These are phyloP conservation scores for Nomada lathburiana DNA, from an alignment of 2,888 invertebrate genomes.

Conservation along the genomic window DNA sequence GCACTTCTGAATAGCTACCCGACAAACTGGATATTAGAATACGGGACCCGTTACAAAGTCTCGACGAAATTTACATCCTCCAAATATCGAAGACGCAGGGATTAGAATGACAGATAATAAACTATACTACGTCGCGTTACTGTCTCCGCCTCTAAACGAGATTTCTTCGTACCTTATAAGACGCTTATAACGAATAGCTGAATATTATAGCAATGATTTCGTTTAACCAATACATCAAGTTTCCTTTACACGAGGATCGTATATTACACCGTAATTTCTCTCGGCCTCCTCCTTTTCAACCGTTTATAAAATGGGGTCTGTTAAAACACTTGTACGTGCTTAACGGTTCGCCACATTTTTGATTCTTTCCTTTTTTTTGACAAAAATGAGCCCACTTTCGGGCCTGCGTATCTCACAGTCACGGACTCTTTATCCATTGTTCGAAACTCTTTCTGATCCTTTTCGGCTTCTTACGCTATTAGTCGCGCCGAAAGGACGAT, in stretches of 20 bases:
- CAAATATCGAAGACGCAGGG: not conserved
- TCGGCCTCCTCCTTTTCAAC: not conserved
- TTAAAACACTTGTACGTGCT: slow-evolving; percentile 15
- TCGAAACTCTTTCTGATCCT: not conserved
- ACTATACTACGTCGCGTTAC: not conserved
- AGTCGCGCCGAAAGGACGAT: not conserved
- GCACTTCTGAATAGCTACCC: not conserved
- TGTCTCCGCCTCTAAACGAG: not conserved
- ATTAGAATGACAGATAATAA: too few species aligned
- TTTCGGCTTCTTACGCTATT: not conserved
- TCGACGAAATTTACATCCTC: slow-evolving; percentile 6
- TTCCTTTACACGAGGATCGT: not conserved
- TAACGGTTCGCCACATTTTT: slow-evolving; percentile 35
- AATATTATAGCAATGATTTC: not conserved
- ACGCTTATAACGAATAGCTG: not conserved
- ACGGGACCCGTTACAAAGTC: slow-evolving; percentile 9
- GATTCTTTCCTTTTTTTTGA: not conserved
- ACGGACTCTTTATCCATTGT: not conserved
- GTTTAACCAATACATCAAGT: slow-evolving; percentile 11
- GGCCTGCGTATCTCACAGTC: not conserved
- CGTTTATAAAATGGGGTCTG: not conserved
- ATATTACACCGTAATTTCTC: not conserved
- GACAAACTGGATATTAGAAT: not conserved
- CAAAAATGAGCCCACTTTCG: not conserved
- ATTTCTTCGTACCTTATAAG: not conserved